A percentile compares a stretch with the other conserved stretches of the same genome.
Evolutionary conservation across 2,113 vertebrate species (phyloP).

Genomic region (Progne subis): DNA sequence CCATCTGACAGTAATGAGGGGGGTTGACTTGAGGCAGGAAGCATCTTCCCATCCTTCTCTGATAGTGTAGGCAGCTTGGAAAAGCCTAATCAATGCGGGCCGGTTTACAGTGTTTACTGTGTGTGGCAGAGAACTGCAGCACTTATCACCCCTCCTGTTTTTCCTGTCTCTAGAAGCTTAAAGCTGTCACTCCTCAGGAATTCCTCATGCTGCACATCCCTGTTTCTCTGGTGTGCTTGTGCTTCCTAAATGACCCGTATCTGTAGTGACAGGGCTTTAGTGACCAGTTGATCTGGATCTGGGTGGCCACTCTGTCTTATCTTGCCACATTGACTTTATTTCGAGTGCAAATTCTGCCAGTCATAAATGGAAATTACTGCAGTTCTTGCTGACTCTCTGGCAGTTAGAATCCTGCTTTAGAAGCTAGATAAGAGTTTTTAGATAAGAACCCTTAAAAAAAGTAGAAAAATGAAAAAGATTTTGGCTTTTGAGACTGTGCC

Average conservation of each 20-base stretch:
- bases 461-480: neutral
- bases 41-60: constrained; percentile 10
- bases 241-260: neutral
- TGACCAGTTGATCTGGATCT: neutral
- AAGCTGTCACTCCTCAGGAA: constrained; percentile 12
- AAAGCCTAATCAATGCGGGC: constrained; percentile 12
- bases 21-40: neutral
- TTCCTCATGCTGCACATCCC: neutral
- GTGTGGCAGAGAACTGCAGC: neutral
- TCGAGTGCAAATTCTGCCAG: constrained; percentile 5
- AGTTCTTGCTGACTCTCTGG: neutral
- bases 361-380: constrained; percentile 21
- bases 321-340: constrained; percentile 15
- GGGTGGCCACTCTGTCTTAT: constrained; percentile 16
- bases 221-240: neutral
- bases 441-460: neutral
- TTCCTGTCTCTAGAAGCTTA: constrained; percentile 16
- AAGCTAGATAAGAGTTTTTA: neutral
- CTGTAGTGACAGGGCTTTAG: neutral
- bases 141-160: constrained; percentile 3
- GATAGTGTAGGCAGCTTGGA: constrained; percentile 1
- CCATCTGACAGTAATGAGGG: neutral
- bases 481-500: neutral
- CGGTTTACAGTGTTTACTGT: neutral
- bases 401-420: neutral